Conservation (phyloP, 2,113 vertebrate species). For the Aphelocoma coerulescens region DNA sequence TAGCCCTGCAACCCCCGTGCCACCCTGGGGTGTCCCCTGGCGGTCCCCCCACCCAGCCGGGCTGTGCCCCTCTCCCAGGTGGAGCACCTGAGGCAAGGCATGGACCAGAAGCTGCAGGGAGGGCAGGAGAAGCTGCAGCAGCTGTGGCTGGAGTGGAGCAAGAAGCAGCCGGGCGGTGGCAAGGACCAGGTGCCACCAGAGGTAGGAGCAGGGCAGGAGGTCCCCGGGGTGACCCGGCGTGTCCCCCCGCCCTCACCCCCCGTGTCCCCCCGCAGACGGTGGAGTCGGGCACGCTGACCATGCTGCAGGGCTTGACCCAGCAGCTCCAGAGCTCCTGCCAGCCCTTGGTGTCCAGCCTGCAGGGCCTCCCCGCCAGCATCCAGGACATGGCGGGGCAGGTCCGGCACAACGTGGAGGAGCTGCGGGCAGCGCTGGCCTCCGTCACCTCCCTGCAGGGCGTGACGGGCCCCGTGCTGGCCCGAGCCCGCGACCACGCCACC, state of each 20-base stretch:
- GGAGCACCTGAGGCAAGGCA: slow-evolving; percentile 67
- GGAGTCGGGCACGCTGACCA: slow-evolving; percentile 39
- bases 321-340: slow-evolving; percentile 78
- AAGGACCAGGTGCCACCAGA: neutral
- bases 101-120: slow-evolving; percentile 58
- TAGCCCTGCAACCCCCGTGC: rapidly evolving
- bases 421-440: slow-evolving; percentile 68
- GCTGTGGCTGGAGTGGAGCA: slow-evolving; percentile 81
- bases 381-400: slow-evolving; percentile 80
- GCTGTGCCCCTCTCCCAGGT: slow-evolving; percentile 31
- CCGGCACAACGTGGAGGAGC: slow-evolving; percentile 73
- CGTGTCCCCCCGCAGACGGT: neutral
- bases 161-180: neutral
- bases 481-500: slow-evolving; percentile 64
- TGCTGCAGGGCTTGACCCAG: slow-evolving; percentile 75
- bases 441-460: slow-evolving; percentile 57
- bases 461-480: slow-evolving; percentile 68
- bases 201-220: neutral
- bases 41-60: rapidly evolving
- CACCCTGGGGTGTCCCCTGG: rapidly evolving
- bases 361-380: slow-evolving; percentile 79
- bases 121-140: slow-evolving; percentile 80
- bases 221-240: rapidly evolving
- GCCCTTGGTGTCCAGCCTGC: slow-evolving; percentile 76
- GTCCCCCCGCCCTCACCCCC: neutral